Base-by-base conservation (phyloP, 2,797 vertebrate species). In the Bradypodion ventrale region DNA sequence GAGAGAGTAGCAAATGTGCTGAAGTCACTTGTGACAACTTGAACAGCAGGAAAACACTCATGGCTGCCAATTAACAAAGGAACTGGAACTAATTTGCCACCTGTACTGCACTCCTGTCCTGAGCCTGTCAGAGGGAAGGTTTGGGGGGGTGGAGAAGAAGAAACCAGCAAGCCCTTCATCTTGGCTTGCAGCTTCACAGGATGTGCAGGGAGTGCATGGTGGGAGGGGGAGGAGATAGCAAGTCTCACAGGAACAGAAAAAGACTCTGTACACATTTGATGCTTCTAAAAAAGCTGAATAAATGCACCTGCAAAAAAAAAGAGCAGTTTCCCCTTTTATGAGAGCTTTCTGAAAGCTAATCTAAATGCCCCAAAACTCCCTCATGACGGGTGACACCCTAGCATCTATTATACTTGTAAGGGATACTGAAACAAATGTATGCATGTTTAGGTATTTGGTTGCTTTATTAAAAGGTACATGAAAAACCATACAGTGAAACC, bases 51-150 rank as follows among this genome's bases (percentile, higher is more conserved):
- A 91, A 90, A 90, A 93, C 90, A 87, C 87, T 92, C 91, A 83
- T 92, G 92, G 91, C 93, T 93, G 89, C 90, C 93, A 95, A 92
- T 95, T 95, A 96, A 94, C 0, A 4, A 4, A 91, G 87, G 86
- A 93, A 91, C 88, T 89, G 90, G 83, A 9, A 88, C 88, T 95
- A 94, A 95, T 95, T 95, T 95, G 89, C 92, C 91, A 94, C 94
- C 94, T 94, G 89, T 80, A 87, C 86, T 87, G 88, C 74, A 90
- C 89, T 95, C 93, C 91, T 91, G 92, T 95, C 93, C 91, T 91
- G 92, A 94, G 91, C 83, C 89, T 93, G 90, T 90, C 93, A 92
- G 79, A 73, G 85, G 85, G 85, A 86, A 82, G 21, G 72, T 80
- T 87, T 83, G 76, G 63, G 85, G 0, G 76, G 62, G 83, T 42